Base-by-base conservation (phyloP, 2,113 vertebrate species). In the Apistogramma diplotaenia region DNA sequence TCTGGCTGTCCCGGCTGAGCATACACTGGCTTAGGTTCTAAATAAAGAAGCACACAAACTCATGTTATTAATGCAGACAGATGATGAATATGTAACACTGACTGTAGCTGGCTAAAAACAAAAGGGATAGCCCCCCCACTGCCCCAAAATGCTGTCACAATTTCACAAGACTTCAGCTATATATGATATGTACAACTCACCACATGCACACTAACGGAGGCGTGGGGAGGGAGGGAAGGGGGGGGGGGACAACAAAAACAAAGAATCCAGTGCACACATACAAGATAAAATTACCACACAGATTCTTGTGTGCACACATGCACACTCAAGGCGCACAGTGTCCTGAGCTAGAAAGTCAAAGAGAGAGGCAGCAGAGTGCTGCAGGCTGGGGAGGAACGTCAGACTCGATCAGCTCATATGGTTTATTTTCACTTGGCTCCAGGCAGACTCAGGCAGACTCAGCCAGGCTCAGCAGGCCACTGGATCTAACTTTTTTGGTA, bases 11-110 rank as follows among this genome's bases (percentile, higher is more conserved):
- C 98, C 46, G 97, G 96, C 88, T 99, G 98, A 81, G 98, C 97
- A 79, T 99, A 99, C 40, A 99, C 97, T n/a, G 98, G 98, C 86
- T 99, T 99, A 76, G 98, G 98, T 82, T 99, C 98, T 99, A 60
- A 81, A 84, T 61, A 89, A 25, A 76, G 23, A 86, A 6, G 78
- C 16, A 65, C 25, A 72, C 3, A 35, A 21, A 46, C 6, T 21
- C 5, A 55, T 5, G 15, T 61, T 65, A 72, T 62, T 62, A 55
- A 18, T 15, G 19, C 13, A 87, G 35, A 72, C 3, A 58, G 6
- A 75, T 33, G 46, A 84, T 31, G 10, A 59, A 79, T 5, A 65
- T 8, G 3, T 11, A 59, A 59, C 62, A 60, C 19, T 3, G 35
- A 21, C 7, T 33, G 15, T 40, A 65, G 23, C 35, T 51, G 16